Percentiles rank a stretch among this genome's conserved stretches.
phyloP scores from a whole-genome alignment of 2,113 vertebrate species.

The Tympanuchus pallidicinctus region DNA sequence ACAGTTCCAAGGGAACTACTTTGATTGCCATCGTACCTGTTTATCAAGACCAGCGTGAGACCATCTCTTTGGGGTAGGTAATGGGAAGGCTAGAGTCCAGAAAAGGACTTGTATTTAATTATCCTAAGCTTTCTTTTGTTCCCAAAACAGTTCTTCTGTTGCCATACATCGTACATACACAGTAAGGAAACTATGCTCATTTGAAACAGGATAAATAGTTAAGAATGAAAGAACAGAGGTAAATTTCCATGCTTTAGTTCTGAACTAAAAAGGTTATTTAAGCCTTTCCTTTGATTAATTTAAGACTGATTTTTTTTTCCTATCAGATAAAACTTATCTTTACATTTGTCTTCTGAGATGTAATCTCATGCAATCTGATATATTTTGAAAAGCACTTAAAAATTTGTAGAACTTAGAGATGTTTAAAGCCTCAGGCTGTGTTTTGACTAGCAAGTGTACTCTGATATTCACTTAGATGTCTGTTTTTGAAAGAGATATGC shows the following conservation, averaged over 20 bases:
- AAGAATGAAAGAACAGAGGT: not conserved
- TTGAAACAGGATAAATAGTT: not conserved
- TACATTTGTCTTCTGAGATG: not conserved
- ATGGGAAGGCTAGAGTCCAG: not conserved
- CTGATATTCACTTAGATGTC: accelerated
- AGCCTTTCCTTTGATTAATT: not conserved
- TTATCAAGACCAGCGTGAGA: not conserved
- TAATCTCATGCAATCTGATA: not conserved
- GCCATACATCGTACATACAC: not conserved
- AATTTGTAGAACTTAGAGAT: not conserved
- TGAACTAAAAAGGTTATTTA: not conserved
- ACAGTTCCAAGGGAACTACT: not conserved
- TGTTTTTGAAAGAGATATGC: not conserved
- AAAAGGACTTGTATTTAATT: not conserved
- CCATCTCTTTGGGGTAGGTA: not conserved
- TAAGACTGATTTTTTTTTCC: not conserved
- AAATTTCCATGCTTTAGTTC: not conserved
- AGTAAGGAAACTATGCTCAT: not conserved
- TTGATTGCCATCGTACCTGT: not conserved
- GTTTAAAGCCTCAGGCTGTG: not conserved
- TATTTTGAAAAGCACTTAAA: not conserved
- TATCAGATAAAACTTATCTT: not conserved
- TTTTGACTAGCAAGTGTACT: not conserved
- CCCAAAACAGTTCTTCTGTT: not conserved
- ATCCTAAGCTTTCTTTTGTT: not conserved